These are phyloP conservation scores for Lasaia peninsularis DNA, from an alignment of 1,140 invertebrate species.

Conservation along the genomic window DNA sequence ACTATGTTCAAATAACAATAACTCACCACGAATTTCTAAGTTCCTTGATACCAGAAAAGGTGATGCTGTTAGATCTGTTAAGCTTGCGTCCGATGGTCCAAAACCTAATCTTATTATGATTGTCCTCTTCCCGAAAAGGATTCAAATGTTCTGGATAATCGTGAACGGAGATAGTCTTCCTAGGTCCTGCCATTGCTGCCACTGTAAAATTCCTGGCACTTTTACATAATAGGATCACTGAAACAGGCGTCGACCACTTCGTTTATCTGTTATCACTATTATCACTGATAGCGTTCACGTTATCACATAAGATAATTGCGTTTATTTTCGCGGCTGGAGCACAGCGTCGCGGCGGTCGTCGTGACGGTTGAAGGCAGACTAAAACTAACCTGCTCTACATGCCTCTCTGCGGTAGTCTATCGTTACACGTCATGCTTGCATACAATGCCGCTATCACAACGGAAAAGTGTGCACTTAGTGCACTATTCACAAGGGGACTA, in stretches of 20 bases:
- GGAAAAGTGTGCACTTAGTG: conserved; percentile 16
- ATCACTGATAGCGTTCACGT: conserved; percentile 68
- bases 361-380: conserved; percentile 53
- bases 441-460: conserved; percentile 31
- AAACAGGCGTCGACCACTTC: conserved; percentile 58
- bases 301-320: conserved; percentile 65
- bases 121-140: conserved; percentile 83
- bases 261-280: conserved; percentile 70
- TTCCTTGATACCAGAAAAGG: conserved; percentile 76
- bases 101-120: conserved; percentile 78
- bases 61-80: conserved; percentile 77
- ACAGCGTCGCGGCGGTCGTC: conserved; percentile 45
- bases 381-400: conserved; percentile 36
- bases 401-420: conserved; percentile 13
- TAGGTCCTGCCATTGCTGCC: conserved; percentile 52
- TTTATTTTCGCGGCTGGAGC: conserved; percentile 58
- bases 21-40: conserved; percentile 76
- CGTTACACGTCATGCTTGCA: conserved; percentile 23
- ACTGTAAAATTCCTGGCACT: conserved; percentile 35
- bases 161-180: conserved; percentile 76
- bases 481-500: conserved; percentile 10
- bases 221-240: conserved; percentile 70
- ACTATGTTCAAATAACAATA: neutral
- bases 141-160: conserved; percentile 86
- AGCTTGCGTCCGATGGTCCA: conserved; percentile 72